These are phyloP conservation scores for Caenorhabditis sulstoni DNA, from an alignment of 2,888 invertebrate genomes.

Conservation along the genomic window DNA sequence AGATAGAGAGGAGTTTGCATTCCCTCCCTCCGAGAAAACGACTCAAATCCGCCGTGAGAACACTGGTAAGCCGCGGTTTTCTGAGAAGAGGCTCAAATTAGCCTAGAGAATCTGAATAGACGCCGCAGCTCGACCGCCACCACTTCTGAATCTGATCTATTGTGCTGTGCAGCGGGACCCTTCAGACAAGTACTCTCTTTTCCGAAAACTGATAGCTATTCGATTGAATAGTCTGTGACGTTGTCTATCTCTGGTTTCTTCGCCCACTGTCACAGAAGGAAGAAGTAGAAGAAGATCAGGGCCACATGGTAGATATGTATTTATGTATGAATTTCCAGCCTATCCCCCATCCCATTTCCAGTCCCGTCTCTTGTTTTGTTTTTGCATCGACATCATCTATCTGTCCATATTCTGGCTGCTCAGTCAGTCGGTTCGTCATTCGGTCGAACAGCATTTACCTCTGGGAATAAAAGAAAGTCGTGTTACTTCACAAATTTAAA, in stretches of 20 bases:
- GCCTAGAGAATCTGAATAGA: not conserved
- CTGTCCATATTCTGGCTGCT: too few relatives aligned
- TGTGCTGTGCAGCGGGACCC: not conserved
- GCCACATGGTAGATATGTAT: slow-evolving; percentile 10
- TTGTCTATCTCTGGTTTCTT: slow-evolving; percentile 32
- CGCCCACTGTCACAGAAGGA: too few relatives aligned
- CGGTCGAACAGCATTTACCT: too few relatives aligned
- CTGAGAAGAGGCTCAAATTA: not conserved
- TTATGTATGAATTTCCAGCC: slow-evolving; percentile 24
- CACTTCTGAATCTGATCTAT: not conserved
- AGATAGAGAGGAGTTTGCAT: not conserved
- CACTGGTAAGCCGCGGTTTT: slow-evolving; percentile 3
- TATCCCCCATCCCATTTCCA: slow-evolving; percentile 28
- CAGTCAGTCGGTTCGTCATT: too few relatives aligned
- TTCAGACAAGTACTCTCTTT: slow-evolving; percentile 28
- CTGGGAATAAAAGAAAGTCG: too few relatives aligned
- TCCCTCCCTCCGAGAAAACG: not conserved
- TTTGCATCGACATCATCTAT: not conserved
- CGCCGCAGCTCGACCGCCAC: not conserved
- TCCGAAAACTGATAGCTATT: slow-evolving; percentile 27
- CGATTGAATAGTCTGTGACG: slow-evolving; percentile 30
- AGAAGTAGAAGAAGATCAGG: too few relatives aligned
- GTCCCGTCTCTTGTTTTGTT: not conserved
- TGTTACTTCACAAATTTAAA: too few relatives aligned
- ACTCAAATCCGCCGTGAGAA: slow-evolving; percentile 37